Base-by-base conservation (phyloP, 2,797 vertebrate species). In the Lithobates pipiens region DNA sequence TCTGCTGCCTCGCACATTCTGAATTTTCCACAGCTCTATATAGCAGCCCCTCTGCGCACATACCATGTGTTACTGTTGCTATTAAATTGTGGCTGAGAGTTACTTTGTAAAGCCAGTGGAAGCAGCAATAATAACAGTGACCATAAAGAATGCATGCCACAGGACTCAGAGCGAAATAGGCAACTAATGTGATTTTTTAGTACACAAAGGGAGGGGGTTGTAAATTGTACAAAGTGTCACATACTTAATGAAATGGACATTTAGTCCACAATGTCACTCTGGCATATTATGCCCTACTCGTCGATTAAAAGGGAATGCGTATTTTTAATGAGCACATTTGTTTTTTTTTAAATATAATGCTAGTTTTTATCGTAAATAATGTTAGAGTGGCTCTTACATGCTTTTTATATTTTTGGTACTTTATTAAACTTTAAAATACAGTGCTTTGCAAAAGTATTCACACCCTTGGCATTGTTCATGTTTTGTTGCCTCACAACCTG, bases 61-160 rank as follows among this genome's bases (percentile, higher is more conserved):
- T 77, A 77, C 63, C 34, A 39, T 36, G 18, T 70, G 77, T 32
- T 69, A 79, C 61, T 80, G 42, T 80, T 50, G 50, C 77, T 54
- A 70, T 80, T 54, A 70, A 34, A 80, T 54, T 54, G 77, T 54
- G 42, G 25, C 77, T 70, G 77, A 54, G 77, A 50, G 77, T 34
- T 67, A 34, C 65, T 80, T 80, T 70, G 65, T 80, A 70, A 50
- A 70, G 65, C 65, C 34, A 54, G 42, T 18, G 67, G n/a, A 79
- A 80, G 65, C 77, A 34, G 63, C 42, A 70, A 80, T 80, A 80
- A 70, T 70, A 80, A 44, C 65, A 32, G 25, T 70, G 77, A 80
- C 77, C 42, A 70, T 44, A 70, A 69, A 69, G 65, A 44, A 36
- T 11, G 42, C 67, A 54, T 29, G 34, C 42, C 50, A 54, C 50